Evolutionary conservation across 2,888 invertebrate genomes (phyloP), one percentile per base, ranked within the genome.

Genomic region (Sthenelais limicola): DNA sequence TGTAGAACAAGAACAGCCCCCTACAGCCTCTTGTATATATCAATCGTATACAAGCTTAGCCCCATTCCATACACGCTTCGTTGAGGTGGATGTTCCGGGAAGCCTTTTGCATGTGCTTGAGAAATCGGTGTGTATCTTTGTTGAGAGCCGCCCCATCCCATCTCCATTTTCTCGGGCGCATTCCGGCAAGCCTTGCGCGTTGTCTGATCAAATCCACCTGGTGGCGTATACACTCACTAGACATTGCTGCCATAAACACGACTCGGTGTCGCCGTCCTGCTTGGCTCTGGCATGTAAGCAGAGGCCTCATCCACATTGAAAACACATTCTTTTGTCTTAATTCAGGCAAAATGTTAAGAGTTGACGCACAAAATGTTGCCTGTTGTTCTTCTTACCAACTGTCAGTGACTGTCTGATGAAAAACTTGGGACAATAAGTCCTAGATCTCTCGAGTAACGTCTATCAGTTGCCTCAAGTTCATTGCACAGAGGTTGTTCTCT

Each of bases 281-380:
- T 15, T 28, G n/a, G n/a, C 56, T 15, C 33, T 33, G 56, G 56
- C 56, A 56, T 56, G 56, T 56, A 32, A 56, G 62, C 21, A 15
- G 24, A 9, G 24, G 62, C 62, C 24, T 15, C 35, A 4, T 12
- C 3, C 62, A n/a, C 62, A 62, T 62, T 38, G 62, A 35, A 38
- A 62, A 62, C 62, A 62, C 62, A 35, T 62, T 38, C 62, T 43
- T 35, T 62, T 62, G 62, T 62, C 62, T 62, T 62, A 62, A 62
- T 62, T 62, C 62, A 32, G 32, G 43, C 51, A 24, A 7, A 62
- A 38, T 35, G 62, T 38, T 35, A 24, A 62, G 62, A 62, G 21
- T 1, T 62, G 56, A 35, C 15, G 62, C 38, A 35, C 62, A 62
- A n/a, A 35, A 38, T 62, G 62, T n/a, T 62, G 62, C 62, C 38